A percentile compares a stretch with the other conserved stretches of the same genome.
phyloP scores from a whole-genome alignment of 2,888 invertebrate genomes.

The Myathropa florea region DNA sequence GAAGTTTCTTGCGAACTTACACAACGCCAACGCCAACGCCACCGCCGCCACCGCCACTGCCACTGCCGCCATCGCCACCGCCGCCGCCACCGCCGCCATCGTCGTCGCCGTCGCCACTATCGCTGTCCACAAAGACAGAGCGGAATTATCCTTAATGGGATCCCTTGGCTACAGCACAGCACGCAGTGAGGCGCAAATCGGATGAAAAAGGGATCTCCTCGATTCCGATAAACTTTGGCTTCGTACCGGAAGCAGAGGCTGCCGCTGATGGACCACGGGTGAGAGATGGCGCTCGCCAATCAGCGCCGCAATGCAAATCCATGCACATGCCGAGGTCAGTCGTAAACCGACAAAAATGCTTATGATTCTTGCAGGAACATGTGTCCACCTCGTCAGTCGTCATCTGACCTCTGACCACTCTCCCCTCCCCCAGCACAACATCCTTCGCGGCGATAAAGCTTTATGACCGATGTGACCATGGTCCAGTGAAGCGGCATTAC shows the following conservation, averaged over 20 bases:
- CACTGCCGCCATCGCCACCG: not conserved
- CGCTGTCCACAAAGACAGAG: not conserved
- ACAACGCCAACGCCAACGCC: not conserved
- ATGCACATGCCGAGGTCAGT: not conserved
- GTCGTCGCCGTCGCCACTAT: not conserved
- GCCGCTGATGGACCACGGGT: not conserved
- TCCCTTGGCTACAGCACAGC: not conserved
- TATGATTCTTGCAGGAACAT: not conserved
- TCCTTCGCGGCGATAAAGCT: not conserved
- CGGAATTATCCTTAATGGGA: not conserved
- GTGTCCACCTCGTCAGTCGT: not conserved
- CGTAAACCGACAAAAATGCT: not conserved
- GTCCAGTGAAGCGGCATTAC: not conserved
- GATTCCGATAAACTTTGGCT: not conserved
- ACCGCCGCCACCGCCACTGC: not conserved
- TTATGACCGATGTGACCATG: not conserved
- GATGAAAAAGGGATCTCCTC: not conserved
- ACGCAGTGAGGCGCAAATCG: not conserved
- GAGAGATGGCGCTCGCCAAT: not conserved
- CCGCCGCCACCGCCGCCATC: not conserved
- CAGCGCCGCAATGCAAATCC: not conserved
- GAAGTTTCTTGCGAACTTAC: not conserved
- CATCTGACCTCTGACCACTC: not conserved
- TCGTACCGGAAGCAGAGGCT: not conserved
- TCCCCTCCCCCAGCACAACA: too few relatives aligned